Base-by-base conservation (phyloP, 2,797 vertebrate species). In the Synanceia verrucosa region DNA sequence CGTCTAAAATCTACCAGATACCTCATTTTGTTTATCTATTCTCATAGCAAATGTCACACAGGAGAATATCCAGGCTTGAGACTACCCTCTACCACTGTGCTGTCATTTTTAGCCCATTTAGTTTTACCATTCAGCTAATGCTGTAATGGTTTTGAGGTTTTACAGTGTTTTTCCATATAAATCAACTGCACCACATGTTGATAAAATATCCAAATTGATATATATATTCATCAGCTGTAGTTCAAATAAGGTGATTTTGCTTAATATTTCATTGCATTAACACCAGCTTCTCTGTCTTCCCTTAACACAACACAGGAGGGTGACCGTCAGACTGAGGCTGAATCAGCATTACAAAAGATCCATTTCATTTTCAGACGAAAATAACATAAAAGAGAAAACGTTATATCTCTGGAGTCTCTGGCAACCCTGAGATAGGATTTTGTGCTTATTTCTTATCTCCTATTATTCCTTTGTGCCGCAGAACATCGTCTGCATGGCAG, bases 351-450 rank as follows among this genome's bases (percentile, higher is more conserved):
- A 85, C 72, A 88, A 75, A 89, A 84, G 67, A 73, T 73, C 62
- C 70, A 80, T 86, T 85, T 85, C 72, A 78, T 82, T 86, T 87
- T 82, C 52, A 76, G 59, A 81, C 84, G 73, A 69, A 83, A 87
- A 92, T 83, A 33, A 70, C 62, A 81, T 68, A 81, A 86, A 84
- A 78, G 52, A 65, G 61, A 79, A 83, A 90, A 85, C 58, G 76
- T 78, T 78, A 60, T 78, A 73, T 84, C 60, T 69, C n/a, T n/a
- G n/a, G 53, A 80, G 65, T 70, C 73, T 66, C 33, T 18, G 44
- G 64, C 70, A 82, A 70, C 72, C 73, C 64, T 13, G 57, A 78
- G 71, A 86, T 73, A 62, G 70, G 75, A 88, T 84, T 86, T 81
- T 78, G 70, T 82, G 70, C 79, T 82, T 72, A 79, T 89, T 75